These are phyloP conservation scores for Pararge aegeria DNA, from an alignment of 1,140 invertebrate genomes.

Conservation along the genomic window DNA sequence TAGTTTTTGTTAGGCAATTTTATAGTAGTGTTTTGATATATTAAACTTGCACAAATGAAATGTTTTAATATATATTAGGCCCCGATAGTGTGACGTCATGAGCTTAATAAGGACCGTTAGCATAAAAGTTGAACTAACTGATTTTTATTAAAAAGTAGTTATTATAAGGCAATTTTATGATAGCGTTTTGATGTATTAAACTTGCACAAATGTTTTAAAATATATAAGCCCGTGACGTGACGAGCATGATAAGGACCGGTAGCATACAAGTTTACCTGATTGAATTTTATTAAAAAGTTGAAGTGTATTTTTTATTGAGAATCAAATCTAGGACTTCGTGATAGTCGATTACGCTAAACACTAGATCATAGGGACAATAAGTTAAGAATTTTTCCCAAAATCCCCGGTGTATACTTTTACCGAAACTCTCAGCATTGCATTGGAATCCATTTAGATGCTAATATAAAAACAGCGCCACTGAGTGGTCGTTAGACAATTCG, in stretches of 20 bases:
- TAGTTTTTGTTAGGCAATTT: background rate
- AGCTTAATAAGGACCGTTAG: background rate
- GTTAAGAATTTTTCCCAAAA: too few relatives aligned
- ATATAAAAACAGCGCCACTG: slow-evolving; percentile 12
- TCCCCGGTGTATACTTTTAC: background rate
- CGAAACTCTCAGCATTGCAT: background rate
- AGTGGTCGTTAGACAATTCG: slow-evolving; percentile 28
- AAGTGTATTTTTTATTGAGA: too few relatives aligned
- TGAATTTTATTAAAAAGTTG: background rate
- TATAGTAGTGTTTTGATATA: background rate
- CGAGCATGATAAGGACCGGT: background rate
- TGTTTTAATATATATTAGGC: background rate
- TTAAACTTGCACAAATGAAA: background rate
- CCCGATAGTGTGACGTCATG: background rate
- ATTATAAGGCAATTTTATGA: background rate
- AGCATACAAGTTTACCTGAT: background rate
- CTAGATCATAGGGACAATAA: too few relatives aligned
- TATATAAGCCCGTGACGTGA: background rate
- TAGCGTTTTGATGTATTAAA: background rate
- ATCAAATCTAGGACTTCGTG: too few relatives aligned
- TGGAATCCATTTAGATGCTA: slow-evolving; percentile 29
- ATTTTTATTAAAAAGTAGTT: background rate
- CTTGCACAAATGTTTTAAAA: background rate
- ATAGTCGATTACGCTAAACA: too few relatives aligned
- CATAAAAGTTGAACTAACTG: background rate